Evolutionary conservation across 2,113 vertebrate species (phyloP).

Genomic region (Rhabdomys dilectus): DNA sequence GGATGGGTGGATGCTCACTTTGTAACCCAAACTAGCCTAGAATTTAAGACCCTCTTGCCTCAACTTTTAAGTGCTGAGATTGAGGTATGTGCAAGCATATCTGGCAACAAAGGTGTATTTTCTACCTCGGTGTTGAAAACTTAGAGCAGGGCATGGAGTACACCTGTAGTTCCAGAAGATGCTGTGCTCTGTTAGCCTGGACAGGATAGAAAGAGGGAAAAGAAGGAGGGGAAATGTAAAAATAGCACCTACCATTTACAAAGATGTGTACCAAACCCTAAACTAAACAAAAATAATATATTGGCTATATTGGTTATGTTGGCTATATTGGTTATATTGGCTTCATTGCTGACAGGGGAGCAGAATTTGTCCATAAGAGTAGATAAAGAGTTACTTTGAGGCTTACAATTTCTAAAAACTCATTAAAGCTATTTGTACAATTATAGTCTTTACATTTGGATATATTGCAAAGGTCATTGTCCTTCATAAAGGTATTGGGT

Average conservation of each 20-base stretch:
- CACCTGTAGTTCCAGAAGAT: background rate
- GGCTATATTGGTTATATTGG: background rate
- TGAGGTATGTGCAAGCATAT: background rate
- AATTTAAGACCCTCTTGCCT: background rate
- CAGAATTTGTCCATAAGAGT: background rate
- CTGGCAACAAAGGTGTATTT: conserved; percentile 38
- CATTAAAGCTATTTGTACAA: background rate
- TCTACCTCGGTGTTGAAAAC: conserved; percentile 14
- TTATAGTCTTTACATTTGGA: background rate
- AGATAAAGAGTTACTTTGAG: background rate
- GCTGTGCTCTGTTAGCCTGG: background rate
- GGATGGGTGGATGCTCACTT: background rate
- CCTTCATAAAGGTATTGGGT: background rate
- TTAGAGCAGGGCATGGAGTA: background rate
- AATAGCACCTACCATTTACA: conserved; percentile 32
- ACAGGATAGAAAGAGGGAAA: too few relatives aligned
- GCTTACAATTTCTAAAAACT: background rate
- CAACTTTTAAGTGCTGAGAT: background rate
- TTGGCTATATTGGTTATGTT: too few relatives aligned
- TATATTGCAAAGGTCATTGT: background rate
- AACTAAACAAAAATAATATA: background rate
- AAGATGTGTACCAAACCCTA: conserved; percentile 34
- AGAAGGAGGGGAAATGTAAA: background rate
- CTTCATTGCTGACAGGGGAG: background rate
- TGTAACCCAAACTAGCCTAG: background rate